A percentile compares a stretch with the other conserved stretches of the same genome.
Conservation (phyloP, 2,113 vertebrate species). For the Upupa epops region DNA sequence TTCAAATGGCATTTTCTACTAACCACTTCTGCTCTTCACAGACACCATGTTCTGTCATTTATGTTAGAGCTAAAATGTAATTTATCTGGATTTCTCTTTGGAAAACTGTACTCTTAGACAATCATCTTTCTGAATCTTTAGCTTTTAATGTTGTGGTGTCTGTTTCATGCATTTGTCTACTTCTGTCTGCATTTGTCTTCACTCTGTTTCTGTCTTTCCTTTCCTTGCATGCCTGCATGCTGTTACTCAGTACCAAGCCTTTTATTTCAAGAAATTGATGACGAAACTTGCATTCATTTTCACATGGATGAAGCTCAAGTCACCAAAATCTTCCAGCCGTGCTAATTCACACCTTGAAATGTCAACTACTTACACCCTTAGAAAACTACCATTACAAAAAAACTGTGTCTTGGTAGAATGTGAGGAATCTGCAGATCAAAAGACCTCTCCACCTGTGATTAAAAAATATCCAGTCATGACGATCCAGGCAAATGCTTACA, state of each 20-base stretch:
- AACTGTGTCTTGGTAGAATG: slow-evolving; percentile 50
- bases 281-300: slow-evolving; percentile 63
- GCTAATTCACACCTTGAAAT: slow-evolving; percentile 41
- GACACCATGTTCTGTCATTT: not conserved
- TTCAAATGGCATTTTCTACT: not conserved
- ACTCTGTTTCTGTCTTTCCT: slow-evolving; percentile 57
- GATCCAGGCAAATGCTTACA: slow-evolving; percentile 40
- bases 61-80: not conserved
- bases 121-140: slow-evolving; percentile 5
- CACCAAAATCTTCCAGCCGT: slow-evolving; percentile 58
- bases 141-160: not conserved
- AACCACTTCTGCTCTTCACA: not conserved
- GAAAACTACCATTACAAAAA: slow-evolving; percentile 52
- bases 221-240: slow-evolving; percentile 68
- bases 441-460: slow-evolving; percentile 27
- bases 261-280: slow-evolving; percentile 73
- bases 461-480: slow-evolving; percentile 44
- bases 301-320: slow-evolving; percentile 66
- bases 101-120: not conserved
- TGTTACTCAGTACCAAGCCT: slow-evolving; percentile 58
- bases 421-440: slow-evolving; percentile 42
- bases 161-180: slow-evolving; percentile 59
- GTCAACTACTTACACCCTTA: slow-evolving; percentile 29
- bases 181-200: slow-evolving; percentile 51
- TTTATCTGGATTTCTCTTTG: not conserved